Base-by-base conservation (phyloP, 1,140 invertebrate genomes). In the Glossosoma conforme region DNA sequence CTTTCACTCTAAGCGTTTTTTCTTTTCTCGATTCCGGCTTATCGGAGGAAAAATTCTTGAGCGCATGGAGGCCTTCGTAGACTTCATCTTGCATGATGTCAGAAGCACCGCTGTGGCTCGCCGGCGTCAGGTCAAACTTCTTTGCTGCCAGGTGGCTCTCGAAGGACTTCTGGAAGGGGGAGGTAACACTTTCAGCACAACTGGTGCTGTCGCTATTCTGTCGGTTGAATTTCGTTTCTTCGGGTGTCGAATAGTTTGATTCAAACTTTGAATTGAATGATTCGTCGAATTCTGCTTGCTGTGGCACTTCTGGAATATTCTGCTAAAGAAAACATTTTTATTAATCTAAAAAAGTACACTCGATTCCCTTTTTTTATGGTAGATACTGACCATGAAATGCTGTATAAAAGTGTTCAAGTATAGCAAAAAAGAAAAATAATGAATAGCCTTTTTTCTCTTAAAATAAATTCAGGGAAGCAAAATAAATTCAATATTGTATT, bases 301-400 rank as follows among this genome's bases (percentile, higher is more conserved):
- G 11, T 1, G 52, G 52, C n/a, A 52, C 56, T 40, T 58, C 56
- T 3, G 56, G 56, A 35, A 58, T 52, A 20, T 58, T 58, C 56
- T 58, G 35, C 20, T 32, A 38, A 25, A 36, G 19, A 20, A 10
- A n/a, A n/a, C n/a, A n/a, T n/a, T n/a, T n/a, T n/a, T n/a, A n/a
- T n/a, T n/a, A n/a, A n/a, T n/a, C n/a, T n/a, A n/a, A n/a, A n/a
- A n/a, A n/a, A n/a, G n/a, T n/a, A n/a, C n/a, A n/a, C n/a, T n/a
- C n/a, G n/a, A n/a, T n/a, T n/a, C n/a, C n/a, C n/a, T n/a, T n/a
- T n/a, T n/a, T n/a, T n/a, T n/a, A n/a, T n/a, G n/a, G n/a, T n/a
- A n/a, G n/a, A n/a, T n/a, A n/a, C n/a, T n/a, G n/a, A n/a, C n/a
- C n/a, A n/a, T n/a, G n/a, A n/a, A n/a, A n/a, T n/a, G n/a, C n/a